Base-by-base conservation (phyloP, 1,140 invertebrate species). In the Drosophila kepulauana region DNA sequence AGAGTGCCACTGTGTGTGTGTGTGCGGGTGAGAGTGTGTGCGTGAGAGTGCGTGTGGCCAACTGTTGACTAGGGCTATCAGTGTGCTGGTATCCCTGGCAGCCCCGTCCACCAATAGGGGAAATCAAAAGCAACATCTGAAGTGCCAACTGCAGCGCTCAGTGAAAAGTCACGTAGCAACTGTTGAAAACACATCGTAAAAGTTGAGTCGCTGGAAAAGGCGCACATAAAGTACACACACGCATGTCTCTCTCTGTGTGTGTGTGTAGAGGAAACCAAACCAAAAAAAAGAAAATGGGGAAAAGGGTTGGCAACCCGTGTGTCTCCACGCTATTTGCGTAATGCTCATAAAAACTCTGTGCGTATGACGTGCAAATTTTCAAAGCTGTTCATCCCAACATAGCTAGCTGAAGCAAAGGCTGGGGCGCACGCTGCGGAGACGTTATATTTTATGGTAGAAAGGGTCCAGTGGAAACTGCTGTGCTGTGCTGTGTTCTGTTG, bases 131-230 rank as follows among this genome's bases (percentile, higher is more conserved):
- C 48, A 80, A 86, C 69, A 86, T 81, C 65, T 64, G 48, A 78
- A 76, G 68, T 64, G 59, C 35, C 67, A 84, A 88, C 72, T 87
- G 77, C 80, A 68, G 30, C 57, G 76, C 79, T 81, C 78, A 61
- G 75, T 89, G 78, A 73, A 89, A 89, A 88, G 85, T 89, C 85
- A 88, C 85, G 85, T 88, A 85, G 65, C 78, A 84, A 88, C 85
- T 87, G 84, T 87, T 87, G 77, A 71, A 87, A 84, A 88, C 85
- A 88, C 78, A 81, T 88, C 85, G 85, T 88, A 84, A 89, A 89
- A 89, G 75, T 88, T 89, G 82, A 77, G 54, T 81, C 62, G 79
- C 79, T 73, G 20, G 54, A 69, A 75, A 79, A 66, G 58, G 69
- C 71, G 66, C 71, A 66, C 75, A 81, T 81, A 70, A 79, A 86